phyloP scores from a whole-genome alignment of 2,888 invertebrate species.

The Hipparchia semele region DNA sequence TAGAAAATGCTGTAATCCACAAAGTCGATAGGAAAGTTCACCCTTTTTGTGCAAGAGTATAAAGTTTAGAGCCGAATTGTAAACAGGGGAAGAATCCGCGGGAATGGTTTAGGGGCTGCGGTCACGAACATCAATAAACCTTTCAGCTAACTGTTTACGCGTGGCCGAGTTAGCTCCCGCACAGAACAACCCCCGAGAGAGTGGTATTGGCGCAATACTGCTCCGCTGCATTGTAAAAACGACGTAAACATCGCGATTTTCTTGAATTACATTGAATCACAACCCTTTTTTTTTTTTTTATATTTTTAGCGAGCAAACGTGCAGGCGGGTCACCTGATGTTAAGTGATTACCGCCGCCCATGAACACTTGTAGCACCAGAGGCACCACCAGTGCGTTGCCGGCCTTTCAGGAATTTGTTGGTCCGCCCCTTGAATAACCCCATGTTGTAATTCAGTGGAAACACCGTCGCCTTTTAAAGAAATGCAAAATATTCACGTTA shows the following conservation, averaged over 20 bases:
- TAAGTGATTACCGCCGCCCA: no score
- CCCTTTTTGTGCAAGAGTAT: slow-evolving; percentile 29
- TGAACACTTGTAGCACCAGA: no score
- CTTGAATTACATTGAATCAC: neutral
- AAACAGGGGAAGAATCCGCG: slow-evolving; percentile 34
- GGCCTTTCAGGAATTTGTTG: no score
- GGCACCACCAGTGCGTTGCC: no score
- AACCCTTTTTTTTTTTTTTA: neutral
- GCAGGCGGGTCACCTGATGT: no score
- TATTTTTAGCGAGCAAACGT: no score
- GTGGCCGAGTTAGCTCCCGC: slow-evolving; percentile 55
- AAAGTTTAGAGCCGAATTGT: slow-evolving; percentile 30
- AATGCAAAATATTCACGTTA: no score
- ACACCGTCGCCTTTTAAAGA: no score
- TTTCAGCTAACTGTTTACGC: slow-evolving; percentile 77
- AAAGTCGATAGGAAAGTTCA: slow-evolving; percentile 23
- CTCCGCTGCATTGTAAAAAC: slow-evolving; percentile 2
- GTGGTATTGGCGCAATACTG: neutral
- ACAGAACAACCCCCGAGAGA: slow-evolving; percentile 10
- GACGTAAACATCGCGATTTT: neutral
- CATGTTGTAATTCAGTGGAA: no score
- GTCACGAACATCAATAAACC: slow-evolving; percentile 77
- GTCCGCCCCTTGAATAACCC: no score
- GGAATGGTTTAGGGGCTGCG: slow-evolving; percentile 46
- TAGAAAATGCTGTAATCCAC: slow-evolving; percentile 17